phyloP scores from a whole-genome alignment of 53 echinoderm and acorn worm species.

The Paelopatides confundens region DNA sequence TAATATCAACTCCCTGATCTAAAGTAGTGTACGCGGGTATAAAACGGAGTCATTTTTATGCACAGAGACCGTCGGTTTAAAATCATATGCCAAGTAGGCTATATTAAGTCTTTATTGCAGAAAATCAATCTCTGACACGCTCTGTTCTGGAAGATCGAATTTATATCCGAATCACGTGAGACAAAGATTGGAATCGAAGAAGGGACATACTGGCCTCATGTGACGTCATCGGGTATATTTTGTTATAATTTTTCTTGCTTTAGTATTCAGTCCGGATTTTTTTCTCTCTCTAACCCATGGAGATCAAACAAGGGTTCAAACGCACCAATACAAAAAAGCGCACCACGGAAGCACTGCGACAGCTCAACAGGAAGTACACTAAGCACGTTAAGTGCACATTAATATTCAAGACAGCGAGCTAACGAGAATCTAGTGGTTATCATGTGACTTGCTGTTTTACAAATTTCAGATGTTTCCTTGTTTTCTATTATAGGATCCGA shows the following conservation, averaged over 20 bases:
- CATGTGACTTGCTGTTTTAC: not conserved
- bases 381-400: constrained; percentile 24
- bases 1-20: too few relatives aligned
- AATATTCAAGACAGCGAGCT: constrained; percentile 25
- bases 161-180: not conserved
- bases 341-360: constrained; percentile 11
- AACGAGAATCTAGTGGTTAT: constrained; percentile 32
- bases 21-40: too few relatives aligned
- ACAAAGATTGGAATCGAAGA: not conserved
- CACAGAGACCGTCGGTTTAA: too few relatives aligned
- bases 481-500: not conserved
- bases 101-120: not conserved
- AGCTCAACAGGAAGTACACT: constrained; percentile 7
- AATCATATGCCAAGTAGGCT: too few relatives aligned
- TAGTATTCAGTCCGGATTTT: not conserved
- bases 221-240: not conserved
- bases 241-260: not conserved
- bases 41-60: too few relatives aligned
- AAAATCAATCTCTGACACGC: not conserved
- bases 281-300: not conserved
- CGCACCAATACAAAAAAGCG: not conserved
- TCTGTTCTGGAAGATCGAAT: not conserved
- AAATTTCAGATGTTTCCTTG: not conserved
- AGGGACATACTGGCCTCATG: not conserved
- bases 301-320: not conserved